Evolutionary conservation across 2,888 invertebrate genomes (phyloP).

Genomic region (Orthosia cruda): DNA sequence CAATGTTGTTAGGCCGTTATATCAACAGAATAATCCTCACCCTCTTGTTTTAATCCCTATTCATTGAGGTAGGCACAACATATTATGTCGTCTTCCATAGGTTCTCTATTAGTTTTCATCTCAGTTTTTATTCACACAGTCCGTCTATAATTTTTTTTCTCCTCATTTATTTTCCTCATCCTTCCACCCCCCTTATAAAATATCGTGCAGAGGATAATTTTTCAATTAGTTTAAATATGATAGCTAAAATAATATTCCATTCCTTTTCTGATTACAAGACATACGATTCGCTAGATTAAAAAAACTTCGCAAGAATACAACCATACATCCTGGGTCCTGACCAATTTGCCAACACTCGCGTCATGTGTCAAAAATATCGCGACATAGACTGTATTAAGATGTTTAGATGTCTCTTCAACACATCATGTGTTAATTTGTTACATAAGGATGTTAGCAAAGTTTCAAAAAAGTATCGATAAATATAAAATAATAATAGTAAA

Average conservation of each 20-base stretch:
- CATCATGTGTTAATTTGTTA: slow-evolving; percentile 3
- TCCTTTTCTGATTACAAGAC: slow-evolving; percentile 1
- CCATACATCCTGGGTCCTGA: no score
- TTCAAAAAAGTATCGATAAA: neutral
- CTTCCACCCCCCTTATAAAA: neutral
- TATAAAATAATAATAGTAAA: no score
- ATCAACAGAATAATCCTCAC: no score
- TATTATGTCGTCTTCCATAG: neutral
- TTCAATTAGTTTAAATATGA: neutral
- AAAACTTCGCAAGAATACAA: neutral
- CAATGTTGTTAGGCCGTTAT: neutral
- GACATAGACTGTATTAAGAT: slow-evolving; percentile 1
- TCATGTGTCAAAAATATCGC: slow-evolving; percentile 13
- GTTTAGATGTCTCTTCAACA: neutral
- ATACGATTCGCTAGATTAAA: neutral
- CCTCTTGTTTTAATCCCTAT: neutral
- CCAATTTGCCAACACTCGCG: neutral
- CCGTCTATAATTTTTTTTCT: neutral
- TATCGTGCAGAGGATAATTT: neutral
- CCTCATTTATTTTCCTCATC: neutral
- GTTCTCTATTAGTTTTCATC: no score
- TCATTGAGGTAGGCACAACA: neutral
- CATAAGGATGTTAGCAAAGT: neutral
- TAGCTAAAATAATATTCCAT: neutral
- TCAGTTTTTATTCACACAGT: neutral